phyloP scores from a whole-genome alignment of 2,113 vertebrate genomes.

The Empidonax traillii region DNA sequence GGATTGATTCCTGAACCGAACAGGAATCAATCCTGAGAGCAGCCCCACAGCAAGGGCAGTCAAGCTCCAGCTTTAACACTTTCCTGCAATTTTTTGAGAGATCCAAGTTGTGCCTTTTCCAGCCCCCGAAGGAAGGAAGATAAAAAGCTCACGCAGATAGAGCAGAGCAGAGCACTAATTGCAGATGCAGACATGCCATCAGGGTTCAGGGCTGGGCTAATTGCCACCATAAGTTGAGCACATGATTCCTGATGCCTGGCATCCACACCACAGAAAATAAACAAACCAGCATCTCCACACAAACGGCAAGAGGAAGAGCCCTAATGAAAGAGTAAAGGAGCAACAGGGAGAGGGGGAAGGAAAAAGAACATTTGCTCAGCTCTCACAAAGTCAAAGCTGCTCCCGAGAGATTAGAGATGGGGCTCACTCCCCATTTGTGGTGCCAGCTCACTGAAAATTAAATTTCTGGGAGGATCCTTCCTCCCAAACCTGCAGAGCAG shows the following conservation, averaged over 20 bases:
- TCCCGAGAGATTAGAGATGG: neutral
- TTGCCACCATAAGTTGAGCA: neutral
- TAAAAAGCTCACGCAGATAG: neutral
- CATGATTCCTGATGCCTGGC: neutral
- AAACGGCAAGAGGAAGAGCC: neutral
- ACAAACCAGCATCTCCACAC: neutral
- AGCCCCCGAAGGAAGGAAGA: neutral
- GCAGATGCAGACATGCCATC: neutral
- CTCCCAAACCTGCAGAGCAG: neutral
- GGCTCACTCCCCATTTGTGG: neutral
- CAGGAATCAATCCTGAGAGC: neutral
- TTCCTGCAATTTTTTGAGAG: neutral
- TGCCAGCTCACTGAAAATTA: neutral
- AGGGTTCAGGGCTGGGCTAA: slow-evolving; percentile 33
- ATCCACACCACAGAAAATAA: neutral
- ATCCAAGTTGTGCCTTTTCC: neutral
- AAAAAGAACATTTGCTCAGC: neutral
- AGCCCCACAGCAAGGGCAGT: neutral
- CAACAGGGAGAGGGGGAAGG: neutral
- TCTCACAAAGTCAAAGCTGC: neutral
- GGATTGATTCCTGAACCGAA: neutral
- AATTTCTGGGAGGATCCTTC: neutral
- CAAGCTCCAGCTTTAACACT: neutral
- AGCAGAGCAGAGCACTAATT: neutral
- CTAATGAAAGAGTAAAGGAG: neutral